Conservation (phyloP, 2,113 vertebrate species). For the Ictalurus punctatus region DNA sequence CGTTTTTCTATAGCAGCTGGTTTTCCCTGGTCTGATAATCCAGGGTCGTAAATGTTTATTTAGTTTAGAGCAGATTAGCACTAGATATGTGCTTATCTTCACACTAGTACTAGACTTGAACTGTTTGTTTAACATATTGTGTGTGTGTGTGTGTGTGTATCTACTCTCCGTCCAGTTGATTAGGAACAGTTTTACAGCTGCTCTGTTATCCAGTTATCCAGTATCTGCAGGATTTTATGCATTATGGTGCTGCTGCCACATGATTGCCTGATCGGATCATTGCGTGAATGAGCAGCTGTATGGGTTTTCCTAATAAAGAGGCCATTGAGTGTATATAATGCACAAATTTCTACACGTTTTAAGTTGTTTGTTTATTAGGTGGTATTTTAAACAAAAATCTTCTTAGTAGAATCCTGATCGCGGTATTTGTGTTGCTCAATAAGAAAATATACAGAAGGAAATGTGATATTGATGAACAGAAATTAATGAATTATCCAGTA, state of each 20-base stretch:
- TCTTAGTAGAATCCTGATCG: too few relatives aligned
- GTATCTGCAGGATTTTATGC: neutral
- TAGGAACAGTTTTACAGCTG: neutral
- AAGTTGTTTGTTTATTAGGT: neutral
- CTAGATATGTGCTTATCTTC: neutral
- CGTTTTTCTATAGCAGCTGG: neutral
- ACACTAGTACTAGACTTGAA: neutral
- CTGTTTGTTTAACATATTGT: neutral
- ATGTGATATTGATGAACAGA: neutral
- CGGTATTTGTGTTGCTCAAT: neutral
- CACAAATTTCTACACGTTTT: too few relatives aligned
- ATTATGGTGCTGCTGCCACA: neutral
- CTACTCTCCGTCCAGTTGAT: neutral
- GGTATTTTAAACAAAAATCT: neutral
- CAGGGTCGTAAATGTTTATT: neutral
- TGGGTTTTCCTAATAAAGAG: neutral
- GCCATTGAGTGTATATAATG: neutral
- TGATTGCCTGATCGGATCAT: too few relatives aligned
- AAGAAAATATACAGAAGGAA: neutral
- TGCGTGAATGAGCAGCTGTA: neutral
- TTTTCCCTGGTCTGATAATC: neutral
- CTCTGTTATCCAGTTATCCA: neutral
- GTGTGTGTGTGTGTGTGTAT: neutral
- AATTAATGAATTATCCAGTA: neutral
- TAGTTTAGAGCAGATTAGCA: neutral